Conservation (phyloP, 2,797 vertebrate genomes). For the Coccyzus lansbergi region DNA sequence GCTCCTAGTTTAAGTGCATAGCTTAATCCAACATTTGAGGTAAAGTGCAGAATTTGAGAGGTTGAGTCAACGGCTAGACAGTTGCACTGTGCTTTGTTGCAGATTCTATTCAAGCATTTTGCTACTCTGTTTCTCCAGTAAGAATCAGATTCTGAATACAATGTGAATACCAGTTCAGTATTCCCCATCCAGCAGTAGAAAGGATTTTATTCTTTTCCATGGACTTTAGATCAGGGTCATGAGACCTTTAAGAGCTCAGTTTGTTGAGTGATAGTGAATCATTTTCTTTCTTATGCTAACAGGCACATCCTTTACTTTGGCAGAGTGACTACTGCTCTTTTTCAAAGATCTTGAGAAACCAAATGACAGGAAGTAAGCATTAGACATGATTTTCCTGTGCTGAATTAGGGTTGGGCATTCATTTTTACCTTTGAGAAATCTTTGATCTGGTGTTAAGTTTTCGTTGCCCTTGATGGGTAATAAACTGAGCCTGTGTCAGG, state of each 20-base stretch:
- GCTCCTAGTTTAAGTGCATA: background rate
- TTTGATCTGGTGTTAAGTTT: constrained; percentile 61
- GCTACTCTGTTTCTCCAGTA: background rate
- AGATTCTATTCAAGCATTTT: background rate
- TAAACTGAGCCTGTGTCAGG: background rate
- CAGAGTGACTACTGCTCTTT: constrained; percentile 18
- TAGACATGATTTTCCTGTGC: constrained; percentile 59
- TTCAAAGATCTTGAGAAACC: constrained; percentile 32
- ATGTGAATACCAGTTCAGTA: background rate
- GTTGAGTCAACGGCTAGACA: background rate
- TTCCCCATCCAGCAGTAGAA: background rate
- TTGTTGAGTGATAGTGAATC: background rate
- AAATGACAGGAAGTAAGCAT: constrained; percentile 46
- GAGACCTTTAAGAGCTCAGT: background rate
- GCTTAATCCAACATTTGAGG: background rate
- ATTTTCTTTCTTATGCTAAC: constrained; percentile 26
- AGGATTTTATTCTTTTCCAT: background rate
- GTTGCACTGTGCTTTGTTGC: background rate
- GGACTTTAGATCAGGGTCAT: background rate
- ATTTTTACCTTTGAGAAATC: constrained; percentile 37
- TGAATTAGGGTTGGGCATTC: constrained; percentile 61
- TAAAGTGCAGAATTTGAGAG: background rate
- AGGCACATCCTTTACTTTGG: constrained; percentile 32
- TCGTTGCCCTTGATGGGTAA: constrained; percentile 34
- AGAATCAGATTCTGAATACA: background rate